Evolutionary conservation across 2,797 vertebrate genomes (phyloP).

Genomic region (Aphelocoma californica): DNA sequence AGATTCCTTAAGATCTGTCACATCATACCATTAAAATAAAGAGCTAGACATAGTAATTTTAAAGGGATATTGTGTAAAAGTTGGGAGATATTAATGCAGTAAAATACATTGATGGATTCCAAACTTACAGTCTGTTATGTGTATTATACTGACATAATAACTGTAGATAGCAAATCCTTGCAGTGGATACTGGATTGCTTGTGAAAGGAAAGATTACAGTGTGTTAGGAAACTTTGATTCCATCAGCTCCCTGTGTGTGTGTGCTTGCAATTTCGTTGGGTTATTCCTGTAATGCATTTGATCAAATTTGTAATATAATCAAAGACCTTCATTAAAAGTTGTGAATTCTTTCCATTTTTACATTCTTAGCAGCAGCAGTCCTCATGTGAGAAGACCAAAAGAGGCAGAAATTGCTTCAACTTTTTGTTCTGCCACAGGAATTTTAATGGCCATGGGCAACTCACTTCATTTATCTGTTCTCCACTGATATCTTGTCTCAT

Average conservation of each 20-base stretch:
- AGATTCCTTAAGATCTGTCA: conserved; percentile 55
- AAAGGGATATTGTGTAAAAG: conserved; percentile 50
- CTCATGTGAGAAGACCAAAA: not conserved
- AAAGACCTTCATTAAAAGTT: not conserved
- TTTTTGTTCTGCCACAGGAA: not conserved
- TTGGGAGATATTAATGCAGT: conserved; percentile 26
- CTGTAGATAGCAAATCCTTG: not conserved
- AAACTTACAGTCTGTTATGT: not conserved
- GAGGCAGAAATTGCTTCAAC: not conserved
- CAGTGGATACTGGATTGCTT: not conserved
- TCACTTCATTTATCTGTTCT: not conserved
- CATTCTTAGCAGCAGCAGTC: not conserved
- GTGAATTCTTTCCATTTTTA: not conserved
- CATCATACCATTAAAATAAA: conserved; percentile 58
- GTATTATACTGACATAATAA: not conserved
- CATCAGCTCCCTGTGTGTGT: not conserved
- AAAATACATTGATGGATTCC: conserved; percentile 21
- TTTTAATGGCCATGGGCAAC: not conserved
- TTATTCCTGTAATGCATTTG: not conserved
- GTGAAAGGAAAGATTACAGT: not conserved
- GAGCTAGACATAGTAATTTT: conserved; percentile 54
- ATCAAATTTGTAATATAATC: not conserved
- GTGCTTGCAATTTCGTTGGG: not conserved
- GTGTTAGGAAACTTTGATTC: not conserved
- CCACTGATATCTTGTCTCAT: not conserved